Evolutionary conservation across 1,140 invertebrate species (phyloP).

Genomic region (Rhizoglyphus robini): DNA sequence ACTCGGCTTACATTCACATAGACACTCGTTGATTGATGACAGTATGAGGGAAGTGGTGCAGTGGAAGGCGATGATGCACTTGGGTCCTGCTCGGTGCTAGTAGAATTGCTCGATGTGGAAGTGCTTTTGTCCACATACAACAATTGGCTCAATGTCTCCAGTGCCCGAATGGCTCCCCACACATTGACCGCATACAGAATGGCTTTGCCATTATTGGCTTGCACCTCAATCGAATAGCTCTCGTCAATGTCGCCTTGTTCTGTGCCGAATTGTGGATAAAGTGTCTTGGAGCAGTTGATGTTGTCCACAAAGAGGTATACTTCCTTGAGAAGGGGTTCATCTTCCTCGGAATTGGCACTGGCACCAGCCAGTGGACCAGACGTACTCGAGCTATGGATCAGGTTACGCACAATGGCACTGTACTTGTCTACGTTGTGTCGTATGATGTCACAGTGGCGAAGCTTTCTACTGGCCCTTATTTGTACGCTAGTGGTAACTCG

Average conservation of each 20-base stretch:
- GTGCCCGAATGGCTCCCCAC: constrained; percentile 21
- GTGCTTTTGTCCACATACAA: too few species aligned
- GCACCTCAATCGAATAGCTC: constrained; percentile 9
- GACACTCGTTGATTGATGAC: constrained; percentile 18
- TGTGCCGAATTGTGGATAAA: not conserved
- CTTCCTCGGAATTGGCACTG: too few species aligned
- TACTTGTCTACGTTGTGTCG: not conserved
- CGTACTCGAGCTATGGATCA: too few species aligned
- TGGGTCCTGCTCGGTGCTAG: too few species aligned
- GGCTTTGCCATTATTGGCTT: not conserved
- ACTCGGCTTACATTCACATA: constrained; percentile 42
- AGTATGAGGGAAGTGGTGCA: constrained; percentile 22
- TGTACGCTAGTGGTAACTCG: not conserved
- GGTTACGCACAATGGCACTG: not conserved
- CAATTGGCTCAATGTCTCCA: constrained; percentile 38
- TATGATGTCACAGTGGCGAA: not conserved
- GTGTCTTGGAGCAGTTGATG: not conserved
- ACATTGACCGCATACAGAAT: not conserved
- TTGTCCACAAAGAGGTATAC: not conserved
- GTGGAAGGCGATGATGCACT: too few species aligned
- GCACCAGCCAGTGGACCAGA: too few species aligned
- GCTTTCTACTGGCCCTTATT: not conserved
- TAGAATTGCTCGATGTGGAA: too few species aligned
- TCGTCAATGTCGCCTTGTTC: constrained; percentile 19
- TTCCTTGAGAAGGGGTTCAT: not conserved